phyloP scores from a whole-genome alignment of 92 coral and sea anemone species.

The Chrysogorgia sp. region DNA sequence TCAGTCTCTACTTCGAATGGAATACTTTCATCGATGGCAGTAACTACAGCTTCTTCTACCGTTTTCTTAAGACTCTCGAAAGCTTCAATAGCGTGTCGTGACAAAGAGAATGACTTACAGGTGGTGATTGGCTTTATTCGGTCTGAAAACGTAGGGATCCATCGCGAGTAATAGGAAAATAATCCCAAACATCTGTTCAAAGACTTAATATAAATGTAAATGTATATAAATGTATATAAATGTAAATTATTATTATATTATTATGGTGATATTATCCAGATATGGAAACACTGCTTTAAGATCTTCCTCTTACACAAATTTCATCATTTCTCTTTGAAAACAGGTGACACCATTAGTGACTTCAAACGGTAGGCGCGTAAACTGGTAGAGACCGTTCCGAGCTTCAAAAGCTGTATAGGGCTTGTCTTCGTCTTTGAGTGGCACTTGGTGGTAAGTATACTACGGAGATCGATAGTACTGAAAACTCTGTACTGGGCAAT shows the following conservation, averaged over 20 bases:
- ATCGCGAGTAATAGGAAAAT: slow-evolving; percentile 27
- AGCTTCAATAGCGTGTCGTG: slow-evolving; percentile 27
- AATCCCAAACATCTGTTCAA: slow-evolving; percentile 39
- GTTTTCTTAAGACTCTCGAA: slow-evolving; percentile 44
- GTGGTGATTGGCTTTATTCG: slow-evolving; percentile 33
- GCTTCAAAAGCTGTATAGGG: slow-evolving; percentile 53
- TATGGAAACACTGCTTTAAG: slow-evolving; percentile 1
- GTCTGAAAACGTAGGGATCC: slow-evolving; percentile 33
- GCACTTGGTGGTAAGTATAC: slow-evolving; percentile 63
- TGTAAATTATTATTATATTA: too few relatives aligned
- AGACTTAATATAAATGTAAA: too few relatives aligned
- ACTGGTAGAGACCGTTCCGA: slow-evolving; percentile 60
- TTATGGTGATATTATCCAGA: slow-evolving; percentile 7
- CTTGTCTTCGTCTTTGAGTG: slow-evolving; percentile 45
- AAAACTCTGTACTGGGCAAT: slow-evolving; percentile 47
- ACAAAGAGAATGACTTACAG: slow-evolving; percentile 24
- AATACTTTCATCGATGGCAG: slow-evolving; percentile 51
- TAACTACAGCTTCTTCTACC: slow-evolving; percentile 17
- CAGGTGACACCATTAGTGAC: slow-evolving; percentile 58
- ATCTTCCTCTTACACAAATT: slow-evolving; percentile 35
- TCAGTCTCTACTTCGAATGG: slow-evolving; percentile 67
- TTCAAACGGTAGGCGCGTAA: slow-evolving; percentile 54
- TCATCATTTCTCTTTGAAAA: slow-evolving; percentile 60
- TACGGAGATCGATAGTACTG: slow-evolving; percentile 50
- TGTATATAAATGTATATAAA: too few relatives aligned